These are phyloP conservation scores for Amaurobius ferox DNA, from an alignment of 2,888 invertebrate species.

Conservation along the genomic window DNA sequence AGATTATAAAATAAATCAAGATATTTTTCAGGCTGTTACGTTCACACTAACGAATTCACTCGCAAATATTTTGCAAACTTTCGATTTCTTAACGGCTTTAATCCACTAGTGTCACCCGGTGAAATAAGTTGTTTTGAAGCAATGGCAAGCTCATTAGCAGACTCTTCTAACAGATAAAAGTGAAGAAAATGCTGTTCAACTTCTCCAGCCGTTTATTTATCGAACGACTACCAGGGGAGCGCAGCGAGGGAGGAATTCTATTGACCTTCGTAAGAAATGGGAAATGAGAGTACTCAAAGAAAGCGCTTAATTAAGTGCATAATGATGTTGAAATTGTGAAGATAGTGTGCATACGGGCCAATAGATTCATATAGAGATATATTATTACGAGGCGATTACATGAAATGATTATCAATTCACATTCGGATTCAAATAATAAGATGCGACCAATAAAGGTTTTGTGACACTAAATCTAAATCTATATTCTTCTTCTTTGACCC, in stretches of 20 bases:
- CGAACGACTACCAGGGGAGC: not conserved
- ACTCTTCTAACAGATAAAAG: not conserved
- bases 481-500: too few species aligned
- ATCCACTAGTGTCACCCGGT: not conserved
- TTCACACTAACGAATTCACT: too few species aligned
- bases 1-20: too few species aligned
- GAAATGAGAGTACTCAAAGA: not conserved
- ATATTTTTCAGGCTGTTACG: too few species aligned
- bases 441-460: too few species aligned
- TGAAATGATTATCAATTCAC: too few species aligned
- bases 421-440: too few species aligned
- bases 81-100: too few species aligned
- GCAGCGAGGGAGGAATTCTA: not conserved
- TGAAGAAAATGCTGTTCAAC: not conserved
- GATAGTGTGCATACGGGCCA: not conserved
- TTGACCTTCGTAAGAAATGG: not conserved
- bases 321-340: not conserved
- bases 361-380: too few species aligned
- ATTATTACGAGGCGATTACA: too few species aligned
- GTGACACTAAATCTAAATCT: too few species aligned
- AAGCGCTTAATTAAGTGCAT: slow-evolving; percentile 10
- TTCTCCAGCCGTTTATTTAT: not conserved
- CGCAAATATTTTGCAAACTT: too few species aligned
- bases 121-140: not conserved
- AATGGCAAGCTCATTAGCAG: not conserved